These are phyloP conservation scores for Neoscelio sp. DNA, from an alignment of 2,888 invertebrate species.

Conservation along the genomic window DNA sequence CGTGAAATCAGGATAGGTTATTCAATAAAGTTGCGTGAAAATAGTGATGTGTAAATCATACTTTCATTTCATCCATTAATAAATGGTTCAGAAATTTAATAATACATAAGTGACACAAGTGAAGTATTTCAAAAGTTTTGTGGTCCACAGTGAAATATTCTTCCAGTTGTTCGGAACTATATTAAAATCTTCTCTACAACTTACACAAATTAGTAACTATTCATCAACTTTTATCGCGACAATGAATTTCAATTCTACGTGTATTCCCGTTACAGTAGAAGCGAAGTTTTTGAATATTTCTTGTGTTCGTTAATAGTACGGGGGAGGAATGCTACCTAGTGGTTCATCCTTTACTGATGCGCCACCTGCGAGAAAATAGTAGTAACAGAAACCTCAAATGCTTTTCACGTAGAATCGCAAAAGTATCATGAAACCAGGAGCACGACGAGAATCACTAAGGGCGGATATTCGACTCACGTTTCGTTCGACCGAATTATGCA, in stretches of 20 bases:
- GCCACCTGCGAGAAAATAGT: conserved; percentile 29
- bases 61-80: not conserved
- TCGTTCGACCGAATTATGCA: conserved; percentile 75
- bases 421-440: conserved; percentile 63
- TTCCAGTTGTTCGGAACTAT: no score
- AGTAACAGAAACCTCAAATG: conserved; percentile 56
- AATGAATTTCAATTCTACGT: no score
- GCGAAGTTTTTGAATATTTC: conserved; percentile 3
- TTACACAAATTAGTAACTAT: no score
- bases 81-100: conserved; percentile 10
- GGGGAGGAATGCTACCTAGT: not conserved
- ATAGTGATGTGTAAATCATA: conserved; percentile 31
- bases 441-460: conserved; percentile 54
- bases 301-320: conserved; percentile 5
- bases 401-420: conserved; percentile 67
- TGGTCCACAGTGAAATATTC: conserved; percentile 16
- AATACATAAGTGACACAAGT: conserved; percentile 30
- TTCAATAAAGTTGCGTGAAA: conserved; percentile 17
- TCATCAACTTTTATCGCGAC: no score
- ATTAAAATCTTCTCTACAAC: no score
- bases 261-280: no score
- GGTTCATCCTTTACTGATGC: conserved; percentile 9
- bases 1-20: conserved; percentile 27
- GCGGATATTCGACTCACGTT: conserved; percentile 65
- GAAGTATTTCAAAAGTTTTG: conserved; percentile 20